These are phyloP conservation scores for Drosophila nigricruria DNA, from an alignment of 2,888 invertebrate genomes.

Conservation along the genomic window DNA sequence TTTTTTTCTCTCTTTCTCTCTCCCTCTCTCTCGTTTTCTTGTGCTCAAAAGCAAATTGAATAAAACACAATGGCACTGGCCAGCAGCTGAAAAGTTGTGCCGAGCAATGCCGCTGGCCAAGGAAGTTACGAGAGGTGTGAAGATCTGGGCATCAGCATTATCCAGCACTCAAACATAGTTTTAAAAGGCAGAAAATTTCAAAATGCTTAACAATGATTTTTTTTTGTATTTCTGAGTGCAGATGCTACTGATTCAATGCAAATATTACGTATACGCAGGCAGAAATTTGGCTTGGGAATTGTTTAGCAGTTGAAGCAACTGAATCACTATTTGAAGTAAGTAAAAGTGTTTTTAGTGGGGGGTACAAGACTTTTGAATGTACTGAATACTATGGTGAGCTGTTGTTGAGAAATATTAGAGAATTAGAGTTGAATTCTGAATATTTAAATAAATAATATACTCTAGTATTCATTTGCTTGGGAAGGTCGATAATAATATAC, in stretches of 20 bases:
- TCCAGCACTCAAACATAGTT: conserved; percentile 25
- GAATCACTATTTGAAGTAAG: too few species aligned
- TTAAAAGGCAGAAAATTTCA: conserved; percentile 28
- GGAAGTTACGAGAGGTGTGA: conserved; percentile 28
- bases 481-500: too few species aligned
- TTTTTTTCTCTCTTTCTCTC: conserved; percentile 6
- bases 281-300: background rate
- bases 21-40: background rate
- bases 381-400: too few species aligned
- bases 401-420: too few species aligned
- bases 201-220: background rate
- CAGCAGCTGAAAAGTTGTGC: conserved; percentile 30
- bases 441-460: too few species aligned
- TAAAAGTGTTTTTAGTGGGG: background rate
- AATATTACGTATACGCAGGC: conserved; percentile 2
- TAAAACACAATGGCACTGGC: conserved; percentile 68
- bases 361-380: too few species aligned
- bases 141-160: conserved; percentile 31
- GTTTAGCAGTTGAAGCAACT: background rate
- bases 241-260: background rate
- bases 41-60: conserved; percentile 71
- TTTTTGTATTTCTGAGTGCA: background rate
- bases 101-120: conserved; percentile 33
- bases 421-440: too few species aligned
- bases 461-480: too few species aligned